These are phyloP conservation scores for Apomyelois bistriatella DNA, from an alignment of 2,888 invertebrate species.

Conservation along the genomic window DNA sequence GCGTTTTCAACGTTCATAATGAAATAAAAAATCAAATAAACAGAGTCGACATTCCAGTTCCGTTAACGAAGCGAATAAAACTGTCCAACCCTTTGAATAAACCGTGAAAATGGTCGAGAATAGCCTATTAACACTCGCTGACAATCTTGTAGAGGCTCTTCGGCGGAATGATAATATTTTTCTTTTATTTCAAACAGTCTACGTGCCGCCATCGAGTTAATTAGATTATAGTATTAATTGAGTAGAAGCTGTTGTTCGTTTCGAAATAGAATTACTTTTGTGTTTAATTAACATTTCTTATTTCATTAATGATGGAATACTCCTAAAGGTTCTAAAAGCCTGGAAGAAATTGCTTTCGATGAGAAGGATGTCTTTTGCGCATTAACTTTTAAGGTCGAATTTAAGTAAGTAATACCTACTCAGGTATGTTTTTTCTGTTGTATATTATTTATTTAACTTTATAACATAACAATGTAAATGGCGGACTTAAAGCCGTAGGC, in stretches of 20 bases:
- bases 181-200: conserved; percentile 63
- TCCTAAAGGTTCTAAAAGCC: too few species aligned
- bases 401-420: too few species aligned
- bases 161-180: conserved; percentile 65
- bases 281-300: conserved; percentile 17
- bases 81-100: conserved; percentile 66
- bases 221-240: conserved; percentile 62
- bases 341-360: too few species aligned
- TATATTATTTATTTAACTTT: too few species aligned
- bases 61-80: conserved; percentile 71
- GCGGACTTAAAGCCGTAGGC: too few species aligned
- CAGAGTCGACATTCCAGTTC: conserved; percentile 47
- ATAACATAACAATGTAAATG: too few species aligned
- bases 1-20: conserved; percentile 33
- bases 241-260: conserved; percentile 46
- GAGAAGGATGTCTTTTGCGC: too few species aligned
- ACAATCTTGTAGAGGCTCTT: conserved; percentile 61
- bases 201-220: conserved; percentile 47
- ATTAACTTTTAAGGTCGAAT: too few species aligned
- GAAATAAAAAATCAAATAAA: conserved; percentile 58
- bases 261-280: conserved; percentile 37
- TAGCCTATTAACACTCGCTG: conserved; percentile 68
- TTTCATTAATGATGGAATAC: too few species aligned
- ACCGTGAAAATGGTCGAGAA: conserved; percentile 61
- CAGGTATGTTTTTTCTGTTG: too few species aligned